Base-by-base conservation (phyloP, 2,113 vertebrate species). In the Geothlypis trichas region DNA sequence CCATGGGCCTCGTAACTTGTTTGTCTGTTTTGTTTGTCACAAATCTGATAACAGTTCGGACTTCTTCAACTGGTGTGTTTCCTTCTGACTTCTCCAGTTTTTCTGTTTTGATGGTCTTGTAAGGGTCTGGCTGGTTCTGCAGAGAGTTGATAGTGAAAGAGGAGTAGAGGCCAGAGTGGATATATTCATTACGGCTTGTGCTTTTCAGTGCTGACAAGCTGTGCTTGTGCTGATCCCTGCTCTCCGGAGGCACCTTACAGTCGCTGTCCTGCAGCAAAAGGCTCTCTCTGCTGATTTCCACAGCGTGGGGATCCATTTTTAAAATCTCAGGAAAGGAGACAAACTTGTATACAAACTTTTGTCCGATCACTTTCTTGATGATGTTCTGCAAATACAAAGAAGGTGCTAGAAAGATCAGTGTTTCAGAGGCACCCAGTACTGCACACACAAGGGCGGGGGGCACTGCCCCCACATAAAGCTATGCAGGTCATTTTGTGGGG, bases 301-400 rank as follows among this genome's bases (percentile, higher is more conserved):
- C 98, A 0, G 98, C 92, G 74, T 99, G 99, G 1, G 99, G 98
- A 97, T 99, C 99, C 99, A 99, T 99, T 96, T 99, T 99, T 87
- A 99, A 98, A 93, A 99, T 99, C 95, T 99, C 99, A 37, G 99
- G 99, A 97, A 99, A 99, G 28, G 99, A 99, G 91, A 99, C 99
- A 90, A 99, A 99, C 97, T 99, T 99, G 97, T 99, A 99, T 88
- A 99, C 99, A 97, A 99, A 99, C 97, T 99, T 99, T 97, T 99
- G 99, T 59, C 99, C 99, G 0, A 99, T 99, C 96, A 99, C 99
- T 97, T 99, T 99, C 98, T 99, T 99, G 98, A 99, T 99, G 98
- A 99, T 99, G 96, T 99, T 99, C 99, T 99, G 98, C 39, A 94
- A 97, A 95, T 18, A 98, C 78, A 96, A 97, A 98, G 76, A 68